These are phyloP conservation scores for Heloderma charlesbogerti DNA, from an alignment of 2,113 vertebrate genomes.

Conservation along the genomic window DNA sequence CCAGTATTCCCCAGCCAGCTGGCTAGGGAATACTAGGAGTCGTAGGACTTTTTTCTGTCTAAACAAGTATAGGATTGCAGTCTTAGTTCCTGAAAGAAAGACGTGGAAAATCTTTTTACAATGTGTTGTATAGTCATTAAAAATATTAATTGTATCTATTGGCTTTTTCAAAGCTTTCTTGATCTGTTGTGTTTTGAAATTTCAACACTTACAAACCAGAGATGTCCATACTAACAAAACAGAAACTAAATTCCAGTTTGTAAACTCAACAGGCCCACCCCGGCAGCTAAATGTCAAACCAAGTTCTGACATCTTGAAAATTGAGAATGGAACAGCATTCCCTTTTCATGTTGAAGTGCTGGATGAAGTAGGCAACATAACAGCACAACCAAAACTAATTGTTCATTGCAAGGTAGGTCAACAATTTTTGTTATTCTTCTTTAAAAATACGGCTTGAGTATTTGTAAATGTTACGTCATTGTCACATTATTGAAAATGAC, in stretches of 20 bases:
- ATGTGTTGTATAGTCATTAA: not conserved
- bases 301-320: conserved; percentile 76
- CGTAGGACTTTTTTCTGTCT: too few species aligned
- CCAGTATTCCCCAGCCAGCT: too few species aligned
- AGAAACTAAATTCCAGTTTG: conserved; percentile 26
- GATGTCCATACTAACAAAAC: not conserved
- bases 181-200: conserved; percentile 15
- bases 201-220: not conserved
- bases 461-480: not conserved
- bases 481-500: not conserved
- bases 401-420: conserved; percentile 87
- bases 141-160: not conserved
- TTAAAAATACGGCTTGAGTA: not conserved
- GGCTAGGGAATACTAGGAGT: too few species aligned
- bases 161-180: not conserved
- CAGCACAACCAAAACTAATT: conserved; percentile 81
- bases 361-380: conserved; percentile 89
- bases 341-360: conserved; percentile 85
- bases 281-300: conserved; percentile 82
- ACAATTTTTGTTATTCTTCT: not conserved
- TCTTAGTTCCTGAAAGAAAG: not conserved
- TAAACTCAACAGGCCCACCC: conserved; percentile 81
- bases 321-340: conserved; percentile 87
- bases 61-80: too few species aligned
- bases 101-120: not conserved